Percentiles rank a stretch among this genome's conserved stretches.
Evolutionary conservation across 2,888 invertebrate species (phyloP).

Genomic region (Tanaodytes sp.): DNA sequence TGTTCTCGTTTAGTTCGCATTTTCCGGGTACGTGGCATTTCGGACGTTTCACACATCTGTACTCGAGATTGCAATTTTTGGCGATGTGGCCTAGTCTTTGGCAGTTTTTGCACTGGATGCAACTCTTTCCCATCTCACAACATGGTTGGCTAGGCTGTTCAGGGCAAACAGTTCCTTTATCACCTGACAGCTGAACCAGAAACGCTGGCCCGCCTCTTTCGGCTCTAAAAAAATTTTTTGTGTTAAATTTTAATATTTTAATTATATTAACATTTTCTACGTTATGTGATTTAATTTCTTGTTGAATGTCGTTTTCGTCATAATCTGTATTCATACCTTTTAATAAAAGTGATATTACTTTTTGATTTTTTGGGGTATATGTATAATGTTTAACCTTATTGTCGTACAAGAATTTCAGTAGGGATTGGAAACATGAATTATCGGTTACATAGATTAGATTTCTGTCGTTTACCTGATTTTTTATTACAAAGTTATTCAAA

Average conservation of each 20-base stretch:
- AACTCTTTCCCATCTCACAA: constrained; percentile 24
- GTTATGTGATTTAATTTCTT: neutral
- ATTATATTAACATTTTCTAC: constrained; percentile 18
- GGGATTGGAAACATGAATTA: too few relatives aligned
- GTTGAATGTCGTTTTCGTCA: constrained; percentile 3
- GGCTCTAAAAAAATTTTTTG: constrained; percentile 22
- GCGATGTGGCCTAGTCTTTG: constrained; percentile 25
- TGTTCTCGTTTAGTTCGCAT: constrained; percentile 10
- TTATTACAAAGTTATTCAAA: too few relatives aligned
- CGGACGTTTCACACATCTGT: constrained; percentile 36
- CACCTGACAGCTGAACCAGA: neutral
- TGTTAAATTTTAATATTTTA: too few relatives aligned
- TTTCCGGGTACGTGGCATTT: constrained; percentile 17
- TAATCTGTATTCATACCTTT: constrained; percentile 5
- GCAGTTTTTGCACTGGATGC: constrained; percentile 22
- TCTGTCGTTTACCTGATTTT: too few relatives aligned
- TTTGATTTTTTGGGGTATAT: neutral
- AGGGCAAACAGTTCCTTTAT: neutral
- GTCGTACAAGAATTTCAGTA: too few relatives aligned
- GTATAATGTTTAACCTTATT: constrained; percentile 4
- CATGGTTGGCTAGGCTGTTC: constrained; percentile 12
- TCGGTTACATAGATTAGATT: too few relatives aligned
- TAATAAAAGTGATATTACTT: neutral
- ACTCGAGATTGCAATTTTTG: constrained; percentile 6
- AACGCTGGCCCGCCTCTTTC: constrained; percentile 8